These are phyloP conservation scores for Coleophora flavipennella DNA, from an alignment of 2,888 invertebrate species.

Conservation along the genomic window DNA sequence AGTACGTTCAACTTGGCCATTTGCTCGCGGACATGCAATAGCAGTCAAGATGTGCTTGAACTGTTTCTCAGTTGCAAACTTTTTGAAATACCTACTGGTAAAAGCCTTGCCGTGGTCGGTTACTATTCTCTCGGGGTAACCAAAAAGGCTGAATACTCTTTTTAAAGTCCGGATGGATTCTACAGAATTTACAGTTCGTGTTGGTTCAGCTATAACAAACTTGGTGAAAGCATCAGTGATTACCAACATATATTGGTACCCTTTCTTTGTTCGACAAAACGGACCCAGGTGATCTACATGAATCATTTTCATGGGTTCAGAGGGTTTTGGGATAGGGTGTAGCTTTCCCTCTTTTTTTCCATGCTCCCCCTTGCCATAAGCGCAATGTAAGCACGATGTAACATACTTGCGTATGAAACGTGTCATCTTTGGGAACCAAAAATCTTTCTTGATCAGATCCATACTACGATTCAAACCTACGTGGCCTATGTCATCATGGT, in stretches of 20 bases:
- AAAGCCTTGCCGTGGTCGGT: slow-evolving; percentile 13
- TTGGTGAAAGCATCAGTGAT: slow-evolving; percentile 11
- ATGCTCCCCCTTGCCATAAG: slow-evolving; percentile 22
- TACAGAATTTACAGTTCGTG: slow-evolving; percentile 12
- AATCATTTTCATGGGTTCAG: slow-evolving; percentile 14
- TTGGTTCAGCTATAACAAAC: slow-evolving; percentile 14
- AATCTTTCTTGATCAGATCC: slow-evolving; percentile 22
- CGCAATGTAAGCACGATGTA: slow-evolving; percentile 24
- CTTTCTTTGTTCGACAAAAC: slow-evolving; percentile 15
- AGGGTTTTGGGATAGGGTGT: slow-evolving; percentile 18
- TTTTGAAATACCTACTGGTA: no score
- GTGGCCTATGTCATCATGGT: slow-evolving; percentile 31
- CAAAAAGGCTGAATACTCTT: slow-evolving; percentile 8
- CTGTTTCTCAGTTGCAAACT: slow-evolving; percentile 2
- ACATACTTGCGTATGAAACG: slow-evolving; percentile 23
- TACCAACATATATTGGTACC: slow-evolving; percentile 18
- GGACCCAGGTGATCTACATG: slow-evolving; percentile 21
- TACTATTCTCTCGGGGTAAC: slow-evolving; percentile 3
- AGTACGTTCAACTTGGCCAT: background rate
- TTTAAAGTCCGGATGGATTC: slow-evolving; percentile 13
- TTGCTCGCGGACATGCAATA: background rate
- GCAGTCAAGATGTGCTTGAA: background rate
- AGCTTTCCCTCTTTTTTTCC: slow-evolving; percentile 14
- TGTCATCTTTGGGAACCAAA: slow-evolving; percentile 27
- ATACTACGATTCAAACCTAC: slow-evolving; percentile 18